Percentiles rank a stretch among this genome's conserved stretches.
Evolutionary conservation across 2,797 vertebrate genomes (phyloP).

Genomic region (Pantherophis vulpinus): DNA sequence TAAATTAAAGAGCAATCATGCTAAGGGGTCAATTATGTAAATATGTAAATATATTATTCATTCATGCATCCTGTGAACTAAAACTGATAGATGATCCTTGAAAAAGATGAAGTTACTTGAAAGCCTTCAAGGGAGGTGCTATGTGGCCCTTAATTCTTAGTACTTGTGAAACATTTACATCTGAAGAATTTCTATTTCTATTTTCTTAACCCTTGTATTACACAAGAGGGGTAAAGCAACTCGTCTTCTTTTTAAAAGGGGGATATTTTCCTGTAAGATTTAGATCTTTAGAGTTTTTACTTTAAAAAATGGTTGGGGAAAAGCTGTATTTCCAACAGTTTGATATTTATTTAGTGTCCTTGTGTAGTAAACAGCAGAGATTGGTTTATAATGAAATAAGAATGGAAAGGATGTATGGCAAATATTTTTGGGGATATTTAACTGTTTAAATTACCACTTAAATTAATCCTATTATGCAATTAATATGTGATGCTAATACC

Average conservation of each 20-base stretch:
- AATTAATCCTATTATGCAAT: not conserved
- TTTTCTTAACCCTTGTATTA: conserved; percentile 52
- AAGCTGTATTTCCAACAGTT: conserved; percentile 58
- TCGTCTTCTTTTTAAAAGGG: conserved; percentile 41
- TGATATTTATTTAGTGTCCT: conserved; percentile 48
- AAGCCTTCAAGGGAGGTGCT: not conserved
- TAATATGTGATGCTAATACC: not conserved
- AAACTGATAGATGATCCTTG: not conserved
- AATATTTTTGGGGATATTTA: fast-evolving
- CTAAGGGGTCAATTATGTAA: not conserved
- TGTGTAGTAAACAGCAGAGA: conserved; percentile 54
- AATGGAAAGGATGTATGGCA: not conserved
- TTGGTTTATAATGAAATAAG: conserved; percentile 36
- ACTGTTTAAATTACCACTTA: not conserved
- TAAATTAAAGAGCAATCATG: not conserved
- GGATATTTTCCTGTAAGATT: conserved; percentile 67
- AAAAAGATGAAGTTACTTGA: not conserved
- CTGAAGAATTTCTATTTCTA: conserved; percentile 56
- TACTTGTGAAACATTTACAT: conserved; percentile 54
- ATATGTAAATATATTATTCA: not conserved
- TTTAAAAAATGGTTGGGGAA: conserved; percentile 67
- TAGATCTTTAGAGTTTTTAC: conserved; percentile 64
- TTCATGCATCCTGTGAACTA: not conserved
- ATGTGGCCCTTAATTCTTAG: not conserved
- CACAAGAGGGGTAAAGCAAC: conserved; percentile 23